Evolutionary conservation across 1,140 invertebrate species (phyloP).

Genomic region (Drosophila aff.): DNA sequence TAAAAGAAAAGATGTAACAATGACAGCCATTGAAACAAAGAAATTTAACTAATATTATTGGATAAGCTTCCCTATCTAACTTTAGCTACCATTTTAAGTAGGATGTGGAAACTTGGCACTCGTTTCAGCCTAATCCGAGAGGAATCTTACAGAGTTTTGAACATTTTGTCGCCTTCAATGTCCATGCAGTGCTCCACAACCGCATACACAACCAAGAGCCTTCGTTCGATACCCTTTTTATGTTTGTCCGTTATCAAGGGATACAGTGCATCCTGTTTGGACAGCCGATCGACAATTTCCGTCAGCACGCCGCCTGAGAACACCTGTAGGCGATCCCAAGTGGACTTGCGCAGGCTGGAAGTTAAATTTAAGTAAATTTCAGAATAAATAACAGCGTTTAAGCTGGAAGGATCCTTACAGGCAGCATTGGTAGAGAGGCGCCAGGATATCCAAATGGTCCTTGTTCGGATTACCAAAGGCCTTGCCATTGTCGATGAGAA

Average conservation of each 20-base stretch:
- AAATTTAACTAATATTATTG: slow-evolving; percentile 20
- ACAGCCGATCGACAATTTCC: slow-evolving; percentile 86
- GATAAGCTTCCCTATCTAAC: slow-evolving; percentile 23
- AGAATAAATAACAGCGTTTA: slow-evolving; percentile 28
- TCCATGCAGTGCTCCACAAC: slow-evolving; percentile 90
- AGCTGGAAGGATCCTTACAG: slow-evolving; percentile 88
- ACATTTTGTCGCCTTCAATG: slow-evolving; percentile 86
- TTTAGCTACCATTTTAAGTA: slow-evolving; percentile 15
- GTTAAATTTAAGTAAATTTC: slow-evolving; percentile 19
- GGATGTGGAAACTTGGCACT: slow-evolving; percentile 24
- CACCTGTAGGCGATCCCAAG: slow-evolving; percentile 89
- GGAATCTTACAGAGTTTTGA: slow-evolving; percentile 72
- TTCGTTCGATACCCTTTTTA: slow-evolving; percentile 91
- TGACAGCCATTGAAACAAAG: neutral
- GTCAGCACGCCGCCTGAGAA: slow-evolving; percentile 89
- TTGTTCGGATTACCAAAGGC: slow-evolving; percentile 94
- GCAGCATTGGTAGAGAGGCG: slow-evolving; percentile 96
- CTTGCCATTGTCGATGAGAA: slow-evolving; percentile 97
- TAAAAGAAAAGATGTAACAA: neutral
- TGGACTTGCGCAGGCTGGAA: slow-evolving; percentile 89
- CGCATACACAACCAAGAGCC: slow-evolving; percentile 90
- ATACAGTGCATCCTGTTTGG: slow-evolving; percentile 84
- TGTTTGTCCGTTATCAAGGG: slow-evolving; percentile 91
- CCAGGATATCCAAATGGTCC: slow-evolving; percentile 94
- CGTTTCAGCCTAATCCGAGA: slow-evolving; percentile 4